Conservation (phyloP, 2,113 vertebrate genomes). For the Narcine bancroftii region DNA sequence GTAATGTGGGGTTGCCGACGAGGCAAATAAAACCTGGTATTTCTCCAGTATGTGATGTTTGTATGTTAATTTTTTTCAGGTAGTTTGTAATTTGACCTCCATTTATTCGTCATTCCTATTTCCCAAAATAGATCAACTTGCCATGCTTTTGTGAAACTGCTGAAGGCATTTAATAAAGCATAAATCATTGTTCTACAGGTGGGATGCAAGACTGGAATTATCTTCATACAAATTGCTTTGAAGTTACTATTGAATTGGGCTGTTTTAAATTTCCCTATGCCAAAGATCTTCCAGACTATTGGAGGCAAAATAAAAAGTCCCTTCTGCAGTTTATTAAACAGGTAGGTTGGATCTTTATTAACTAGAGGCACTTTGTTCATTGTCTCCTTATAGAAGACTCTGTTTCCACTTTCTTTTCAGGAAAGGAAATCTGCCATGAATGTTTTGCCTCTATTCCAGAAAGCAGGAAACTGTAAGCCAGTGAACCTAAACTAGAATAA, state of each 20-base stretch:
- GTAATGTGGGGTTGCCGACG: too few species aligned
- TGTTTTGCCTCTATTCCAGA: too few species aligned
- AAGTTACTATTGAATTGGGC: conserved; percentile 91
- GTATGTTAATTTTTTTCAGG: too few species aligned
- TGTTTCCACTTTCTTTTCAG: background rate
- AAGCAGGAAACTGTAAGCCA: too few species aligned
- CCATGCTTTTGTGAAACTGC: background rate
- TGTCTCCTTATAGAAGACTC: background rate
- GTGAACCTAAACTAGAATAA: too few species aligned
- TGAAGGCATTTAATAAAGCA: background rate
- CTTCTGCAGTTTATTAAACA: conserved; percentile 87
- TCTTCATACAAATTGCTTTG: conserved; percentile 92
- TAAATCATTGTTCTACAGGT: conserved; percentile 55
- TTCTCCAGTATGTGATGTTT: too few species aligned
- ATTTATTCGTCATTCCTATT: too few species aligned
- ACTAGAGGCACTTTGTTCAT: background rate
- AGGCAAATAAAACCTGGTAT: too few species aligned
- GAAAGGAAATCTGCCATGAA: too few species aligned
- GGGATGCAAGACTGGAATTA: conserved; percentile 99
- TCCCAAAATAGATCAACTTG: background rate
- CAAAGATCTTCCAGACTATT: conserved; percentile 72
- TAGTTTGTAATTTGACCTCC: too few species aligned
- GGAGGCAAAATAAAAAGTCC: conserved; percentile 77
- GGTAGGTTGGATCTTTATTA: conserved; percentile 52
- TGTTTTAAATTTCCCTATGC: conserved; percentile 83